Conservation (phyloP, 1,140 invertebrate genomes). For the Apocrypta bakeri region DNA sequence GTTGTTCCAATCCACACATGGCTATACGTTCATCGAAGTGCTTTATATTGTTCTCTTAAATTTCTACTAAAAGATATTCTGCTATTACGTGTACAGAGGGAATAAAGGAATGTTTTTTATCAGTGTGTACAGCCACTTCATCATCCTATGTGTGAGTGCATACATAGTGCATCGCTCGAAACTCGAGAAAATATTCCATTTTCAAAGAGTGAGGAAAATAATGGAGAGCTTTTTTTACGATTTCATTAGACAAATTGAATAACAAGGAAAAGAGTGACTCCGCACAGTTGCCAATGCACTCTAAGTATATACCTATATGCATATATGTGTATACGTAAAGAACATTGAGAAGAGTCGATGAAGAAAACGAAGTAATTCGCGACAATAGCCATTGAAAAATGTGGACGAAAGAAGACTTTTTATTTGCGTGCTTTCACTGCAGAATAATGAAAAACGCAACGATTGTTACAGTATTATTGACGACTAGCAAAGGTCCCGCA, state of each 20-base stretch:
- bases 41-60: not conserved
- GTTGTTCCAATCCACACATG: slow-evolving; percentile 23
- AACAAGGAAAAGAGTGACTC: not conserved
- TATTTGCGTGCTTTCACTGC: not conserved
- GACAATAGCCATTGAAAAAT: not conserved
- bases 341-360: not conserved
- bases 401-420: not conserved
- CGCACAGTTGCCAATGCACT: not conserved
- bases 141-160: no score
- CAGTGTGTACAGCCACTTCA: not conserved
- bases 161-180: not conserved
- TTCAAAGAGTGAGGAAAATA: not conserved
- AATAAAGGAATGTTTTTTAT: no score
- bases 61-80: not conserved
- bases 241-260: slow-evolving; percentile 40
- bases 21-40: slow-evolving; percentile 7
- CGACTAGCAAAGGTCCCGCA: not conserved
- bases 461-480: slow-evolving; percentile 30
- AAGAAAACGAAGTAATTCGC: not conserved
- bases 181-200: not conserved
- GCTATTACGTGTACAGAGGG: no score
- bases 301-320: not conserved
- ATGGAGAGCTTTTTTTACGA: not conserved
- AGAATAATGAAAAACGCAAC: not conserved
- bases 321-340: no score